These are phyloP conservation scores for Dermatemys mawii DNA, from an alignment of 2,113 vertebrate genomes.

Conservation along the genomic window DNA sequence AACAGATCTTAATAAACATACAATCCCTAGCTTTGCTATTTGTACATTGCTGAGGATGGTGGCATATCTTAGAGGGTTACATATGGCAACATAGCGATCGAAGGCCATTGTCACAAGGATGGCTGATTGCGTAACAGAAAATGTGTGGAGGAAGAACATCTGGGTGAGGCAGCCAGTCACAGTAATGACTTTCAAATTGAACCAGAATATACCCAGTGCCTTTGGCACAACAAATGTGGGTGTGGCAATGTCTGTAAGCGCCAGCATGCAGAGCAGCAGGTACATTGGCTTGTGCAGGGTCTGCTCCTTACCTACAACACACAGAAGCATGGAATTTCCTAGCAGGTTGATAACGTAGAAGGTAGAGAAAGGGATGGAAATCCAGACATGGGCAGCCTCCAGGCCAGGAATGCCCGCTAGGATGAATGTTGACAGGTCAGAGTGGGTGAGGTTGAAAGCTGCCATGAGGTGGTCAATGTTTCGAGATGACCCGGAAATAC, in stretches of 20 bases:
- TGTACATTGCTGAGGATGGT: slow-evolving; percentile 26
- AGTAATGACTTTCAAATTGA: neutral
- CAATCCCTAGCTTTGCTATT: slow-evolving; percentile 17
- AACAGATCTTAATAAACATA: slow-evolving; percentile 3
- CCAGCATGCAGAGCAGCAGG: neutral
- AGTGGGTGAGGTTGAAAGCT: neutral
- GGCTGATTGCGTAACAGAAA: no score
- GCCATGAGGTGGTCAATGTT: neutral
- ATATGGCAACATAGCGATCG: neutral
- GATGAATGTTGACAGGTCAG: slow-evolving; percentile 22
- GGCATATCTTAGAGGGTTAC: slow-evolving; percentile 30
- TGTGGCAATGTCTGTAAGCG: neutral
- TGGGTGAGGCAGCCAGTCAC: no score
- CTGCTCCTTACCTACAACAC: neutral
- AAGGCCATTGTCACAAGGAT: no score
- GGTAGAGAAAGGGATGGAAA: slow-evolving; percentile 43
- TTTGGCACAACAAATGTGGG: neutral
- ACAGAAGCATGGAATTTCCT: no score
- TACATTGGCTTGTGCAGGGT: slow-evolving; percentile 51
- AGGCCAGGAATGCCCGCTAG: slow-evolving; percentile 55
- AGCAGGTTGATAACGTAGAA: neutral
- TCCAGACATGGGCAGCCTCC: slow-evolving; percentile 48
- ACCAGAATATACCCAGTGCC: neutral
- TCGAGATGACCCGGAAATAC: no score
- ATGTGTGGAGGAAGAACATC: no score